A percentile compares a stretch with the other conserved stretches of the same genome.
Evolutionary conservation across 2,888 invertebrate genomes (phyloP).

Genomic region (Iphiclides podalirius): DNA sequence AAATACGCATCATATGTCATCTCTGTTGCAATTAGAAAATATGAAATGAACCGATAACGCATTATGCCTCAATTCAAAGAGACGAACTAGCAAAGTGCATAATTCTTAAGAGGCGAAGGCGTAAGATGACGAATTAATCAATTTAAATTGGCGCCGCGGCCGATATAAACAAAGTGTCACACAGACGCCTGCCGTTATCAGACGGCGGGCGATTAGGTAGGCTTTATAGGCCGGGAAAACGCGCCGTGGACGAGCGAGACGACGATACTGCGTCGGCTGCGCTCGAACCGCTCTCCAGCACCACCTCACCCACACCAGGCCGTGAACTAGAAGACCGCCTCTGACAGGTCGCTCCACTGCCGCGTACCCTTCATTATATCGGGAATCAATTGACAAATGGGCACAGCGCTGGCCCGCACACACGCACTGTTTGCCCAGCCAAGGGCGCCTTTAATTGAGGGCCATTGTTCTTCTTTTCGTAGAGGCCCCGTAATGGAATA

Average conservation of each 20-base stretch:
- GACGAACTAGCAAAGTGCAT: no score
- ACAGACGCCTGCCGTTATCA: slow-evolving; percentile 59
- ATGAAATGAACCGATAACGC: no score
- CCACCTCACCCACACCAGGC: slow-evolving; percentile 48
- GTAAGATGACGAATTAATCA: no score
- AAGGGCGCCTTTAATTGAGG: slow-evolving; percentile 34
- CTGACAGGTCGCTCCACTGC: slow-evolving; percentile 70
- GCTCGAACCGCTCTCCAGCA: slow-evolving; percentile 57
- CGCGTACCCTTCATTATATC: slow-evolving; percentile 77
- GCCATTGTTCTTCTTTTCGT: slow-evolving; percentile 56
- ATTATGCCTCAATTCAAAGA: no score
- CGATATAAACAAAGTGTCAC: slow-evolving; percentile 74
- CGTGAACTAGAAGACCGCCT: slow-evolving; percentile 61
- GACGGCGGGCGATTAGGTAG: slow-evolving; percentile 69
- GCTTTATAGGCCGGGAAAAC: slow-evolving; percentile 37
- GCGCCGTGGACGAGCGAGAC: slow-evolving; percentile 45
- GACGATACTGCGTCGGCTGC: slow-evolving; percentile 49
- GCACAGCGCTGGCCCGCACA: slow-evolving; percentile 42
- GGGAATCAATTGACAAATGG: slow-evolving; percentile 78
- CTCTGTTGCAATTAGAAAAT: no score
- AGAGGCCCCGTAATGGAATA: slow-evolving; percentile 26
- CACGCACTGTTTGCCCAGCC: slow-evolving; percentile 35
- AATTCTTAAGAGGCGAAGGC: slow-evolving; percentile 33
- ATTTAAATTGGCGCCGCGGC: slow-evolving; percentile 72
- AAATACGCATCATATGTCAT: no score